These are phyloP conservation scores for Cremastinae sp. DNA, from an alignment of 2,888 invertebrate genomes.

Conservation along the genomic window DNA sequence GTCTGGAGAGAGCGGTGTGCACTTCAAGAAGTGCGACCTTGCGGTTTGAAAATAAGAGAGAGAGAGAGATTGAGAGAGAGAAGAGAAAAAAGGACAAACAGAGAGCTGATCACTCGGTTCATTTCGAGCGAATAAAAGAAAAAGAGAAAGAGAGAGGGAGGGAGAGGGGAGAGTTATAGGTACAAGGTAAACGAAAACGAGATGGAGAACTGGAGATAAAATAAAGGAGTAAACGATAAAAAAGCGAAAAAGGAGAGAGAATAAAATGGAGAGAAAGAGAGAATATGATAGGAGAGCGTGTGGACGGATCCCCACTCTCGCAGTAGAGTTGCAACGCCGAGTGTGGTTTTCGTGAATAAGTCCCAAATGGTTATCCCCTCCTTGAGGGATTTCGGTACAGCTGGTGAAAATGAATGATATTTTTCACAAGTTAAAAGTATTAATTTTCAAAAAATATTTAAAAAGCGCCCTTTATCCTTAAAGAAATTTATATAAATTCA, in stretches of 20 bases:
- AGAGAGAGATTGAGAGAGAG: slow-evolving; percentile 4
- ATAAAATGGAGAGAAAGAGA: slow-evolving; percentile 11
- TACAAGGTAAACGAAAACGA: slow-evolving; percentile 16
- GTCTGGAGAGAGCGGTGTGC: slow-evolving; percentile 25
- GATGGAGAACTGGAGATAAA: neutral
- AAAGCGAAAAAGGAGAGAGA: slow-evolving; percentile 6
- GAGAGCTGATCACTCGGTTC: slow-evolving; percentile 18
- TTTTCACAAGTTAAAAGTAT: too few species aligned
- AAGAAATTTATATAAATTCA: too few species aligned
- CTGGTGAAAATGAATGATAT: too few species aligned
- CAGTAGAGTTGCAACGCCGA: slow-evolving; percentile 46
- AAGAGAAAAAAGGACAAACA: neutral
- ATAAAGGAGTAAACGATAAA: slow-evolving; percentile 4
- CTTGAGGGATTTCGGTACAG: slow-evolving; percentile 46
- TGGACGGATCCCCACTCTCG: slow-evolving; percentile 59
- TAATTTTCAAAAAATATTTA: too few species aligned
- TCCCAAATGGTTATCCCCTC: slow-evolving; percentile 57
- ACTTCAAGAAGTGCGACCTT: slow-evolving; percentile 55
- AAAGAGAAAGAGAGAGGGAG: slow-evolving; percentile 1
- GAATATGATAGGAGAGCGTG: slow-evolving; percentile 20
- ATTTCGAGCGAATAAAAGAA: slow-evolving; percentile 1
- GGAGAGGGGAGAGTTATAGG: slow-evolving; percentile 4
- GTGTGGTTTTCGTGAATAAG: slow-evolving; percentile 41
- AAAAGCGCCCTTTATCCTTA: too few species aligned
- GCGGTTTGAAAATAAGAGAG: slow-evolving; percentile 45